A percentile compares a stretch with the other conserved stretches of the same genome.
phyloP scores from a whole-genome alignment of 2,888 invertebrate genomes.

The Ypsolopha sequella region DNA sequence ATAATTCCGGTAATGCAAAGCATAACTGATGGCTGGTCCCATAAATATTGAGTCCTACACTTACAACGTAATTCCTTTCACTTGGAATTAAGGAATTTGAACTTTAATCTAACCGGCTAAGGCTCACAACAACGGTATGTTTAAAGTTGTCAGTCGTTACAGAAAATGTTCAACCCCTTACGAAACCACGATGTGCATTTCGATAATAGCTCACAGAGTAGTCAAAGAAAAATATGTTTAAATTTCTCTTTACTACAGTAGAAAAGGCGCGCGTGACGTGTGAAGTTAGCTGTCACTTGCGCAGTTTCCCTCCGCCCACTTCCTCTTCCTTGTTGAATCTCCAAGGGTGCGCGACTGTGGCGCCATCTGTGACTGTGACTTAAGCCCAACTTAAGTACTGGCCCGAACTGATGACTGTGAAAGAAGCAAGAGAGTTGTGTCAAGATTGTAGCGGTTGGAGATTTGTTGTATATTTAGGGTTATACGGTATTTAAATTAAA shows the following conservation, averaged over 20 bases:
- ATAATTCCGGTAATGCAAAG: slow-evolving; percentile 49
- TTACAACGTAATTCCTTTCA: slow-evolving; percentile 5
- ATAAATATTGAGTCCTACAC: slow-evolving; percentile 32
- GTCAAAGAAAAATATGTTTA: background rate
- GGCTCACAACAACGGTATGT: slow-evolving; percentile 5
- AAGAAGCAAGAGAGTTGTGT: too few species aligned
- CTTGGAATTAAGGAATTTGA: slow-evolving; percentile 5
- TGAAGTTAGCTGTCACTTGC: too few species aligned
- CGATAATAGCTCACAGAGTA: slow-evolving; percentile 52
- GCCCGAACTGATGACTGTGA: too few species aligned
- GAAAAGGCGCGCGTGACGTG: too few species aligned
- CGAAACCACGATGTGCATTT: slow-evolving; percentile 61
- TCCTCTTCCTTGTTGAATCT: background rate
- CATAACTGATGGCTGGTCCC: slow-evolving; percentile 23
- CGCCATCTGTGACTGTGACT: too few species aligned
- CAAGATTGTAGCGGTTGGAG: too few species aligned
- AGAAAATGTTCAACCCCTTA: slow-evolving; percentile 57
- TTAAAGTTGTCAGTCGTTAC: slow-evolving; percentile 17
- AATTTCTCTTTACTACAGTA: too few species aligned
- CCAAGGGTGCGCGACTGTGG: too few species aligned
- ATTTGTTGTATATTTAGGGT: too few species aligned
- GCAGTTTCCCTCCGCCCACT: too few species aligned
- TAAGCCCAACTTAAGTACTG: too few species aligned
- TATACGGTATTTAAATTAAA: too few species aligned
- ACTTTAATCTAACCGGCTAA: slow-evolving; percentile 12